These are phyloP conservation scores for Erithacus rubecula DNA, from an alignment of 2,797 vertebrate species.

Conservation along the genomic window DNA sequence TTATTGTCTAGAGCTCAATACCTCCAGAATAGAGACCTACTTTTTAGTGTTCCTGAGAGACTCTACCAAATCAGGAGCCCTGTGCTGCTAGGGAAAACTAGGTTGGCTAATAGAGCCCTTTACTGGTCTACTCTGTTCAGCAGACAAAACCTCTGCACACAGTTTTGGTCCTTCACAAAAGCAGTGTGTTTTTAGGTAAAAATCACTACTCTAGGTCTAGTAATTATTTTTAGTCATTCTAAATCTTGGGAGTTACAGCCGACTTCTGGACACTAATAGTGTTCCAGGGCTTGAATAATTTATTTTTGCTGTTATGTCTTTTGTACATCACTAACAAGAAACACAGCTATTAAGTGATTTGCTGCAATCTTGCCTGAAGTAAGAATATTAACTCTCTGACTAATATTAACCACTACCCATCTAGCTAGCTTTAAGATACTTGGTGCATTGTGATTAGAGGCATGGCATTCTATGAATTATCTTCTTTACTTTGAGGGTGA, in stretches of 20 bases:
- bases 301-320: background rate
- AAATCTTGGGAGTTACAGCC: background rate
- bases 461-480: background rate
- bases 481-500: background rate
- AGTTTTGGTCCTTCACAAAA: background rate
- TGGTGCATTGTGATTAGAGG: background rate
- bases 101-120: background rate
- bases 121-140: background rate
- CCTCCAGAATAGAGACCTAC: fast-evolving
- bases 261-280: background rate
- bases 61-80: background rate
- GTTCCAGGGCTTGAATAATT: background rate
- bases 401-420: background rate
- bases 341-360: background rate
- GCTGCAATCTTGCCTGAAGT: background rate
- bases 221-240: background rate
- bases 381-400: background rate
- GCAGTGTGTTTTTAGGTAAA: background rate
- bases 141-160: background rate
- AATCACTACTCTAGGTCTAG: background rate
- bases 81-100: background rate
- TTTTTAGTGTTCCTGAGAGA: background rate
- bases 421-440: background rate
- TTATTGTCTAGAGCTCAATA: background rate
- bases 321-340: background rate